Evolutionary conservation across 2,113 vertebrate species (phyloP).

Genomic region (Phyllostomus discolor): DNA sequence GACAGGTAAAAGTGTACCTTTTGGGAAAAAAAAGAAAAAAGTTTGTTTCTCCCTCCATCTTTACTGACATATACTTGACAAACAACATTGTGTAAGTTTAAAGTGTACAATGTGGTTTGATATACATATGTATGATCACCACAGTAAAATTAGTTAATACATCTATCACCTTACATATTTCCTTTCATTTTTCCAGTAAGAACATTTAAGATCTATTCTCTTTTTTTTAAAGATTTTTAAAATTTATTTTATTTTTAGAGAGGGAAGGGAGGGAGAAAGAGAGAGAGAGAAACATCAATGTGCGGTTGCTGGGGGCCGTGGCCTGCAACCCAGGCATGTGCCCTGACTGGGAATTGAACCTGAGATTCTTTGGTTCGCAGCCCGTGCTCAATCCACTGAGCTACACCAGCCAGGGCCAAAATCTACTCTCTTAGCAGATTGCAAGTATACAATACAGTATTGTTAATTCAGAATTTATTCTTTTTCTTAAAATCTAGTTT

Average conservation of each 20-base stretch:
- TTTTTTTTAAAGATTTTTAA: too few relatives aligned
- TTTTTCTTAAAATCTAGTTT: background rate
- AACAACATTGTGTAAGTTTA: background rate
- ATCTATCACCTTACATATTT: background rate
- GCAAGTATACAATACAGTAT: background rate
- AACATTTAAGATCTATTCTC: background rate
- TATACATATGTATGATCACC: background rate
- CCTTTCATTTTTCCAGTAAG: background rate
- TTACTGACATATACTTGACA: background rate
- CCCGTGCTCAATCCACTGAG: too few relatives aligned
- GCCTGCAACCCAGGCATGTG: too few relatives aligned
- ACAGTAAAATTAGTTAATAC: background rate
- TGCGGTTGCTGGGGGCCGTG: too few relatives aligned
- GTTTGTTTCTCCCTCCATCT: background rate
- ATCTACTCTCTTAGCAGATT: background rate
- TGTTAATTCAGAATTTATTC: background rate
- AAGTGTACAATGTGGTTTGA: background rate
- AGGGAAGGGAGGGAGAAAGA: too few relatives aligned
- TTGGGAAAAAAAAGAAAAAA: background rate
- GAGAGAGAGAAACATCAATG: too few relatives aligned
- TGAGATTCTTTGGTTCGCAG: too few relatives aligned
- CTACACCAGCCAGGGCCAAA: background rate
- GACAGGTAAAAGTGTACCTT: background rate
- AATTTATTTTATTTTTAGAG: too few relatives aligned
- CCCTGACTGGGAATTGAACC: too few relatives aligned